Percentiles rank a stretch among this genome's conserved stretches.
These are phyloP conservation scores for Alfaro cultratus DNA, from an alignment of 2,797 vertebrate genomes.

Conservation along the genomic window DNA sequence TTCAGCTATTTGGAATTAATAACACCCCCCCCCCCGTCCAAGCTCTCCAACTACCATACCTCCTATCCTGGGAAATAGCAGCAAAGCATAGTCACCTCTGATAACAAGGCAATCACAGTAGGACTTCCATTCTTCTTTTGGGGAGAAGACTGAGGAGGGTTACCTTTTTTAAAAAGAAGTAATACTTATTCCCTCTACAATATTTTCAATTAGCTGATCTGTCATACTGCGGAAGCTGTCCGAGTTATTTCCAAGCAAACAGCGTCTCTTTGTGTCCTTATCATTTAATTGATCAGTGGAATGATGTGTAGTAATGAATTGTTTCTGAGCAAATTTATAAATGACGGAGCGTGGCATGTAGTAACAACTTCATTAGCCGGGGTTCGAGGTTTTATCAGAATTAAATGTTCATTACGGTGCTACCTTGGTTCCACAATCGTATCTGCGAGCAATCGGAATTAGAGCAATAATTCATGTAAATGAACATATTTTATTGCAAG, in stretches of 20 bases:
- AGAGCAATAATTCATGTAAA: constrained; percentile 46
- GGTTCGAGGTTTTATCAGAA: constrained; percentile 65
- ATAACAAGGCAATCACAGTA: constrained; percentile 58
- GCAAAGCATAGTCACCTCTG: constrained; percentile 58
- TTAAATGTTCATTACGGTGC: constrained; percentile 53
- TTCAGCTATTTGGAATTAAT: constrained; percentile 71
- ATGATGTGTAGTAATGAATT: constrained; percentile 76
- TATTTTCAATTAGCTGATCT: constrained; percentile 61
- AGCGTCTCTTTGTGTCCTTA: constrained; percentile 68
- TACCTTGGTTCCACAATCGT: constrained; percentile 45
- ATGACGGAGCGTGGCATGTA: constrained; percentile 66
- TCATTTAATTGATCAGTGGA: constrained; percentile 80
- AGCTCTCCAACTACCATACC: constrained; percentile 34
- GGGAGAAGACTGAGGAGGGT: neutral
- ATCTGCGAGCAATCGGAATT: constrained; percentile 49
- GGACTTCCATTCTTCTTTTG: constrained; percentile 39
- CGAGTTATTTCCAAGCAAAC: constrained; percentile 71
- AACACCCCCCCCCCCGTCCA: neutral
- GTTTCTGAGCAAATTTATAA: constrained; percentile 73
- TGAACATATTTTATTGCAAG: constrained; percentile 44
- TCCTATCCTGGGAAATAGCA: constrained; percentile 51
- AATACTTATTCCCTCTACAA: constrained; percentile 9
- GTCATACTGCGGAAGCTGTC: constrained; percentile 57
- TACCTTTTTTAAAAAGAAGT: constrained; percentile 32
- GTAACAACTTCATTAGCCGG: constrained; percentile 73